Evolutionary conservation across 2,797 vertebrate species (phyloP).

Genomic region (Argyrosomus regius): DNA sequence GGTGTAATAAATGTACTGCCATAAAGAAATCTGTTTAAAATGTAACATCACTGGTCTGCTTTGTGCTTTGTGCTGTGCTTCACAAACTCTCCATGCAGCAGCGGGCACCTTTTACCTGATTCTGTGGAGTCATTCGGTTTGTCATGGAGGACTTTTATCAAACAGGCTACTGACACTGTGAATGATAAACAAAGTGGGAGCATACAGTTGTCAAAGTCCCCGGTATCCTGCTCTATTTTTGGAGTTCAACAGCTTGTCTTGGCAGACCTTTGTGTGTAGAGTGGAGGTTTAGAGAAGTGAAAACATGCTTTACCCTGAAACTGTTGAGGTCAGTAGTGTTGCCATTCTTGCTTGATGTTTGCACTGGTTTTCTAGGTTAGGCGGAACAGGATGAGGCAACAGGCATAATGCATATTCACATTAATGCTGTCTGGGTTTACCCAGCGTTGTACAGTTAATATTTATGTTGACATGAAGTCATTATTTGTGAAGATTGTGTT

Average conservation of each 20-base stretch:
- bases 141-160: slow-evolving; percentile 46
- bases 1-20: background rate
- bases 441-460: background rate
- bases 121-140: slow-evolving; percentile 44
- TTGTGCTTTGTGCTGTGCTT: background rate
- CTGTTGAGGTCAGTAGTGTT: slow-evolving; percentile 46
- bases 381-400: background rate
- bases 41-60: background rate
- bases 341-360: slow-evolving; percentile 28
- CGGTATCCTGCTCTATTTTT: slow-evolving; percentile 76
- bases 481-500: background rate
- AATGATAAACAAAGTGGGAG: slow-evolving; percentile 60
- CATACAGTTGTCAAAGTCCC: slow-evolving; percentile 61
- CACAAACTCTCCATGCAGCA: background rate
- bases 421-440: slow-evolving; percentile 4
- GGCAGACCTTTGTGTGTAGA: slow-evolving; percentile 55
- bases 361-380: slow-evolving; percentile 38
- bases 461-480: background rate
- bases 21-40: slow-evolving; percentile 7
- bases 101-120: slow-evolving; percentile 52
- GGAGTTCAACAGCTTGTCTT: slow-evolving; percentile 68
- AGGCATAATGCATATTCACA: background rate
- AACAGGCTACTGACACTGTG: slow-evolving; percentile 48
- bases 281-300: slow-evolving; percentile 51
- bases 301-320: slow-evolving; percentile 52